These are phyloP conservation scores for Eurytoma californica DNA, from an alignment of 2,888 invertebrate genomes.

Conservation along the genomic window DNA sequence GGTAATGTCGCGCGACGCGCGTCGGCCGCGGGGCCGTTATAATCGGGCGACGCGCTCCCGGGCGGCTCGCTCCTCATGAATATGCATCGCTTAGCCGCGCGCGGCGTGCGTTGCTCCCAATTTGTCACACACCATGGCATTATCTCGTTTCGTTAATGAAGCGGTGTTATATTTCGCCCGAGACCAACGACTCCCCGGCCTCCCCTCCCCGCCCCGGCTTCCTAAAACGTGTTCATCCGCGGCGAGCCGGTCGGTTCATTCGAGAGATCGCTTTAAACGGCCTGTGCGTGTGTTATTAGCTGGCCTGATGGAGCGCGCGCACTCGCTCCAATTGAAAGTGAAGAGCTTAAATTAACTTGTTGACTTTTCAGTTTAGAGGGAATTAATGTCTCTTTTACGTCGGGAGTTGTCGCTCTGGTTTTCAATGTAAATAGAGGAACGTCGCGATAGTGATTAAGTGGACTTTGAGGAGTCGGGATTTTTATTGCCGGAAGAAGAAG, in stretches of 20 bases:
- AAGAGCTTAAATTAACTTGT: too few species aligned
- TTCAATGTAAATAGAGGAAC: too few species aligned
- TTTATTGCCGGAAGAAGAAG: too few species aligned
- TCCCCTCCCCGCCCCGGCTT: slow-evolving; percentile 60
- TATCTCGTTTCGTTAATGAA: slow-evolving; percentile 73
- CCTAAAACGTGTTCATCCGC: slow-evolving; percentile 58
- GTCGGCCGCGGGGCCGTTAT: slow-evolving; percentile 18
- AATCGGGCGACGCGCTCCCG: slow-evolving; percentile 32
- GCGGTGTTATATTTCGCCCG: slow-evolving; percentile 65
- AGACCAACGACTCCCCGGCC: slow-evolving; percentile 26
- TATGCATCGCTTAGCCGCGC: slow-evolving; percentile 33
- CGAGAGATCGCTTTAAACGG: slow-evolving; percentile 3
- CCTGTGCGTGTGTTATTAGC: background rate
- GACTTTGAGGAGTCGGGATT: too few species aligned
- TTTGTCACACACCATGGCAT: slow-evolving; percentile 74
- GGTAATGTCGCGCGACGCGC: slow-evolving; percentile 17
- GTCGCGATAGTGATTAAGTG: too few species aligned
- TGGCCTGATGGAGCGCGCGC: background rate
- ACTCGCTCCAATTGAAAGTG: too few species aligned
- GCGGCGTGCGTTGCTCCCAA: slow-evolving; percentile 72
- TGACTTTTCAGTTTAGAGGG: too few species aligned
- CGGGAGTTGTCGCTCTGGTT: too few species aligned
- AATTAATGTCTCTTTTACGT: too few species aligned
- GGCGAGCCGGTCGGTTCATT: background rate
- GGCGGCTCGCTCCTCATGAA: slow-evolving; percentile 31